A percentile compares a stretch with the other conserved stretches of the same genome.
phyloP scores from a whole-genome alignment of 2,113 vertebrate species.

The Cephalopterus ornatus region DNA sequence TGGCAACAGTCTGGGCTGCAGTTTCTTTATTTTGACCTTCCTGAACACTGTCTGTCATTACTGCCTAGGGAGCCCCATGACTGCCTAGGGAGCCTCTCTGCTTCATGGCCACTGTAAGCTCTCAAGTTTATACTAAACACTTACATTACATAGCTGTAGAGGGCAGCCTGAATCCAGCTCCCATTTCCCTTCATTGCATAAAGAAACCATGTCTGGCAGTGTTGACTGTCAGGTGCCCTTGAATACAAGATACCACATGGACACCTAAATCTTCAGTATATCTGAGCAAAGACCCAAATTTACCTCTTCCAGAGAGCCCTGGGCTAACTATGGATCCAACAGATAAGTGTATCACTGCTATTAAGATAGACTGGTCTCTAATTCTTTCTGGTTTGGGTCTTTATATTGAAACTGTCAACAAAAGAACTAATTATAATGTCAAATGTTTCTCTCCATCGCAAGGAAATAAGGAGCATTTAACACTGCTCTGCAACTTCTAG shows the following conservation, averaged over 20 bases:
- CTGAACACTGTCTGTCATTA: background rate
- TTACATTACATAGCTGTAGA: slow-evolving; percentile 1
- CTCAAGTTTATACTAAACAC: background rate
- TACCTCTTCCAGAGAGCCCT: background rate
- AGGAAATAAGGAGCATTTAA: background rate
- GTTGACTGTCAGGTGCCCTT: background rate
- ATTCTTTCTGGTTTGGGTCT: background rate
- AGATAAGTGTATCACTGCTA: background rate
- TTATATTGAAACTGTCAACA: background rate
- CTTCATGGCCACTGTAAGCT: background rate
- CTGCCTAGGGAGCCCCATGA: background rate
- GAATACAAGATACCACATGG: background rate
- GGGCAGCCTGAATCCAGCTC: slow-evolving; percentile 47
- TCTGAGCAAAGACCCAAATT: background rate
- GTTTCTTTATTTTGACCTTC: background rate
- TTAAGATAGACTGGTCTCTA: background rate
- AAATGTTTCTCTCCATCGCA: background rate
- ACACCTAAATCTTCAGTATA: background rate
- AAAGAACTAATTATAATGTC: background rate
- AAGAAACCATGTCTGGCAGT: background rate
- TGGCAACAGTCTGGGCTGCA: rapidly evolving
- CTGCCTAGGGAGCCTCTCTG: background rate
- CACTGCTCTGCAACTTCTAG: background rate
- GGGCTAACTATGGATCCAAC: background rate
- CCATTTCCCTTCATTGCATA: background rate